A percentile compares a stretch with the other conserved stretches of the same genome.
Conservation (phyloP, 2,797 vertebrate genomes). For the Urosaurus nigricauda region DNA sequence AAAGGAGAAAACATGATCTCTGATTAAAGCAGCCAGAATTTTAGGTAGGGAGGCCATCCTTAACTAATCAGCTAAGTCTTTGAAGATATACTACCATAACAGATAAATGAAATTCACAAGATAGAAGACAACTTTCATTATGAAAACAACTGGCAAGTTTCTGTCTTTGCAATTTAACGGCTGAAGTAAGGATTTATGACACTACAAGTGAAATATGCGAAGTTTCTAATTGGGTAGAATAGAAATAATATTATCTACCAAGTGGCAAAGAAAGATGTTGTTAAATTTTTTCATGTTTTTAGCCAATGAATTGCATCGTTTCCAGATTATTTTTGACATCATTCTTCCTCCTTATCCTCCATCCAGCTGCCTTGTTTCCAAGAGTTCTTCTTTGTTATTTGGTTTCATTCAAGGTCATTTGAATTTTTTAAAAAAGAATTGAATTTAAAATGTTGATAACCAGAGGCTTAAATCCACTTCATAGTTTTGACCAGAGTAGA, state of each 20-base stretch:
- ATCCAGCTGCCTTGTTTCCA: constrained; percentile 62
- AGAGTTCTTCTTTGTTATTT: constrained; percentile 57
- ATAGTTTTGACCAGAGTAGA: too few relatives aligned
- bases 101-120: constrained; percentile 59
- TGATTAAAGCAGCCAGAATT: constrained; percentile 46
- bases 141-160: constrained; percentile 27
- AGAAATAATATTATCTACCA: constrained; percentile 43
- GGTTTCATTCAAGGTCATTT: constrained; percentile 57
- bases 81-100: constrained; percentile 44
- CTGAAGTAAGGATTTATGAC: constrained; percentile 54
- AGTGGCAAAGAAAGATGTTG: constrained; percentile 48
- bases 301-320: constrained; percentile 25
- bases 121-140: constrained; percentile 37
- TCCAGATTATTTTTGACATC: constrained; percentile 29
- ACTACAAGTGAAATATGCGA: constrained; percentile 21
- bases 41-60: neutral
- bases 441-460: constrained; percentile 39
- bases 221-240: constrained; percentile 26
- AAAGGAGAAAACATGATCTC: constrained; percentile 39
- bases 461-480: too few relatives aligned
- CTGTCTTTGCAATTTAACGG: constrained; percentile 47
- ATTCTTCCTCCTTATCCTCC: constrained; percentile 56
- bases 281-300: constrained; percentile 50
- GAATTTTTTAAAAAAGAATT: constrained; percentile 29
- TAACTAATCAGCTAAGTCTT: constrained; percentile 46